Evolutionary conservation across 2,797 vertebrate genomes (phyloP).

Genomic region (Emydoidea blandingii): DNA sequence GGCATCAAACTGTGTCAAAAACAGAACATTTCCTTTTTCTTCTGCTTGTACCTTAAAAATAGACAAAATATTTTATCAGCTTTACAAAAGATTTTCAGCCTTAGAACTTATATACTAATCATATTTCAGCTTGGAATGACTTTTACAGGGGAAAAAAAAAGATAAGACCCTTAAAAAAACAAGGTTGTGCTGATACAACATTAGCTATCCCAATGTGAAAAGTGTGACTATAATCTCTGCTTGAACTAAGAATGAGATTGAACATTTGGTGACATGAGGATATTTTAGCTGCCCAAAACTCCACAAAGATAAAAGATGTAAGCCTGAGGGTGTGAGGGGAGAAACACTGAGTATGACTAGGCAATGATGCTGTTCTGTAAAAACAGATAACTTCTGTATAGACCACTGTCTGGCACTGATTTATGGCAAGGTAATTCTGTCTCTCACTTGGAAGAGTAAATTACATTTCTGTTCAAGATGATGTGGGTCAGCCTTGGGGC

Average conservation of each 20-base stretch:
- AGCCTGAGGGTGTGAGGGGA: background rate
- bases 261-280: background rate
- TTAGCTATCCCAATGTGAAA: background rate
- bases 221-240: background rate
- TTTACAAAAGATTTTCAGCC: background rate
- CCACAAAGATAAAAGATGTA: background rate
- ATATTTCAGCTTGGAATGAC: background rate
- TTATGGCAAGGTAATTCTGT: fast-evolving
- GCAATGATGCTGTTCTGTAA: background rate
- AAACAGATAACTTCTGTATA: background rate
- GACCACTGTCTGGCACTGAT: background rate
- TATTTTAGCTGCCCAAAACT: conserved; percentile 22
- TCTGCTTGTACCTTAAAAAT: background rate
- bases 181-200: background rate
- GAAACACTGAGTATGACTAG: background rate
- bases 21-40: conserved; percentile 9
- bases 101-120: background rate
- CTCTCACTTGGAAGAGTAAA: background rate
- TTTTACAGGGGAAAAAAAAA: background rate
- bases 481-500: background rate
- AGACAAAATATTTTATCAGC: background rate
- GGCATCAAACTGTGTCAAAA: background rate
- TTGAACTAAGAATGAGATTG: conserved; percentile 10
- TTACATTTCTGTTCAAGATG: background rate
- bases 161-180: background rate